These are phyloP conservation scores for Chaetophractus vellerosus DNA, from an alignment of 2,797 vertebrate genomes.

Conservation along the genomic window DNA sequence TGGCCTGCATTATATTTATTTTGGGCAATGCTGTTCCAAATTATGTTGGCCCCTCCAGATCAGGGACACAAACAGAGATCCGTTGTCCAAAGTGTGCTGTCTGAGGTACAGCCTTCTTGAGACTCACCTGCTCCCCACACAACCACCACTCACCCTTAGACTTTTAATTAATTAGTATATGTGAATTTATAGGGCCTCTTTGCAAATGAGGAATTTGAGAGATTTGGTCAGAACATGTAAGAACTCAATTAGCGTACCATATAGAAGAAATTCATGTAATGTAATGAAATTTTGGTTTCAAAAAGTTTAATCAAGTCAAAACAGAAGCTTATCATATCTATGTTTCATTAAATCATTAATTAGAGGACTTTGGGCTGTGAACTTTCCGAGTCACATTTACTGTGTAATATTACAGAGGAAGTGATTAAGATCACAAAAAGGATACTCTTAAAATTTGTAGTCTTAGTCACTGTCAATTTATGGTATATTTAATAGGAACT, in stretches of 20 bases:
- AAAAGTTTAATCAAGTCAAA: slow-evolving; percentile 47
- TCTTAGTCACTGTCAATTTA: background rate
- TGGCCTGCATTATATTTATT: background rate
- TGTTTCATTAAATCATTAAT: background rate
- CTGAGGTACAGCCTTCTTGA: background rate
- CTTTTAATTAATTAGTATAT: background rate
- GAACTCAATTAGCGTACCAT: slow-evolving; percentile 21
- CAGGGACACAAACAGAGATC: background rate
- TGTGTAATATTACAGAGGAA: background rate
- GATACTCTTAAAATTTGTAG: background rate
- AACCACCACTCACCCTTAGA: background rate
- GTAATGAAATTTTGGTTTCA: slow-evolving; percentile 46
- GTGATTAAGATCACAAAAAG: background rate
- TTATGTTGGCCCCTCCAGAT: background rate
- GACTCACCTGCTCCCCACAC: background rate
- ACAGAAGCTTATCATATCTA: background rate
- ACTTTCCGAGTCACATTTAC: background rate
- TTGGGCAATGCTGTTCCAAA: background rate
- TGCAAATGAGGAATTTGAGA: background rate
- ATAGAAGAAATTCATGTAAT: background rate
- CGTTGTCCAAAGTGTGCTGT: background rate
- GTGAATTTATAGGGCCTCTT: background rate
- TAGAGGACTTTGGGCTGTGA: background rate
- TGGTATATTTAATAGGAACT: background rate
- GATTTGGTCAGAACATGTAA: background rate